Conservation (phyloP, 2,113 vertebrate genomes). For the Grammomys dolichurus region DNA sequence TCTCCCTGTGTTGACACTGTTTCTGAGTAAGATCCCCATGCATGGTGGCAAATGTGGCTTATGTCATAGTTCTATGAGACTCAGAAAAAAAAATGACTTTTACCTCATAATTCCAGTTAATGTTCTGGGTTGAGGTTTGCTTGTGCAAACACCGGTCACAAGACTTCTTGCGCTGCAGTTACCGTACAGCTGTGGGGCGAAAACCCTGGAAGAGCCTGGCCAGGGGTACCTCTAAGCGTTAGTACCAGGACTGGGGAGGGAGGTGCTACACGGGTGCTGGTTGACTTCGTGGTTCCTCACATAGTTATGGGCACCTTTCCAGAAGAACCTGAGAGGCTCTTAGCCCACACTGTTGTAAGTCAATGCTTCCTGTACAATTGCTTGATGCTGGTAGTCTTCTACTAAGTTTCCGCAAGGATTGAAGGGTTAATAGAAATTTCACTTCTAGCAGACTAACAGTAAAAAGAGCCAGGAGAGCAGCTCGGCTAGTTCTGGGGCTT, state of each 20-base stretch:
- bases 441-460: no score
- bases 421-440: no score
- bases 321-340: neutral
- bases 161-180: neutral
- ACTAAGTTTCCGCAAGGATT: neutral
- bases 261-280: neutral
- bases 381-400: neutral
- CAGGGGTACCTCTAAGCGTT: neutral
- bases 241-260: neutral
- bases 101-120: neutral
- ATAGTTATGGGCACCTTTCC: neutral
- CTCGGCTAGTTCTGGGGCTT: no score
- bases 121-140: neutral
- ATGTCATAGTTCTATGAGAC: neutral
- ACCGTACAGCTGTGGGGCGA: no score
- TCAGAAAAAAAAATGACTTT: neutral
- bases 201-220: no score
- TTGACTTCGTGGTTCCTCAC: neutral
- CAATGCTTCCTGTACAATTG: neutral
- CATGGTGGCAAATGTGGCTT: neutral
- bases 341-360: neutral
- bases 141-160: neutral
- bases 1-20: neutral
- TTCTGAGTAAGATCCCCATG: neutral
- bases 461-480: no score